These are phyloP conservation scores for Sisyra nigra DNA, from an alignment of 2,888 invertebrate genomes.

Conservation along the genomic window DNA sequence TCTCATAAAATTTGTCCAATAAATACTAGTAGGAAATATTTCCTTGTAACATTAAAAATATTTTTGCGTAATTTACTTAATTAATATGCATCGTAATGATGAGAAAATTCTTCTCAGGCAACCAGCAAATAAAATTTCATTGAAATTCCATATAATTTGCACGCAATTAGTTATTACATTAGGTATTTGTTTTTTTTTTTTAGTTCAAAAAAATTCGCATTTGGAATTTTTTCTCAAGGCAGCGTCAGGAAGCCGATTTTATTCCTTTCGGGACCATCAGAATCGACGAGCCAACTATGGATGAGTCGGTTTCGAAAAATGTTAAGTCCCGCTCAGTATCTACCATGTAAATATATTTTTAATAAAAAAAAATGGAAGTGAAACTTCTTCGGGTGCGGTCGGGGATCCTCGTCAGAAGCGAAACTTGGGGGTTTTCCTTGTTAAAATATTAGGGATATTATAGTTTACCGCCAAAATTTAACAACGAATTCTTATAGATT, in stretches of 20 bases:
- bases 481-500: too few relatives aligned
- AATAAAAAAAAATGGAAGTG: too few relatives aligned
- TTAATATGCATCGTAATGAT: neutral
- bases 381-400: too few relatives aligned
- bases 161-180: neutral
- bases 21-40: neutral
- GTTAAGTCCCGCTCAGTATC: slow-evolving; percentile 26
- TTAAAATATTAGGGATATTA: too few relatives aligned
- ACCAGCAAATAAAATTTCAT: slow-evolving; percentile 2
- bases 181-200: neutral
- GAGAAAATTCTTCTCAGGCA: neutral
- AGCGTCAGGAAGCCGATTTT: slow-evolving; percentile 43
- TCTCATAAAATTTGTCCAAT: neutral
- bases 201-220: slow-evolving; percentile 47
- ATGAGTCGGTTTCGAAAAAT: slow-evolving; percentile 44
- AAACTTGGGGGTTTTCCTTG: too few relatives aligned
- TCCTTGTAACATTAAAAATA: neutral
- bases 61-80: neutral
- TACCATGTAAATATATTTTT: slow-evolving; percentile 20
- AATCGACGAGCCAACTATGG: slow-evolving; percentile 50
- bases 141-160: neutral
- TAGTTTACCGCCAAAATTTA: too few relatives aligned
- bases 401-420: too few relatives aligned
- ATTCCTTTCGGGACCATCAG: slow-evolving; percentile 44
- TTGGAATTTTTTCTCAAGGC: slow-evolving; percentile 44